A percentile compares a stretch with the other conserved stretches of the same genome.
phyloP scores from a whole-genome alignment of 2,888 invertebrate species.

The Oxytorus armatus region DNA sequence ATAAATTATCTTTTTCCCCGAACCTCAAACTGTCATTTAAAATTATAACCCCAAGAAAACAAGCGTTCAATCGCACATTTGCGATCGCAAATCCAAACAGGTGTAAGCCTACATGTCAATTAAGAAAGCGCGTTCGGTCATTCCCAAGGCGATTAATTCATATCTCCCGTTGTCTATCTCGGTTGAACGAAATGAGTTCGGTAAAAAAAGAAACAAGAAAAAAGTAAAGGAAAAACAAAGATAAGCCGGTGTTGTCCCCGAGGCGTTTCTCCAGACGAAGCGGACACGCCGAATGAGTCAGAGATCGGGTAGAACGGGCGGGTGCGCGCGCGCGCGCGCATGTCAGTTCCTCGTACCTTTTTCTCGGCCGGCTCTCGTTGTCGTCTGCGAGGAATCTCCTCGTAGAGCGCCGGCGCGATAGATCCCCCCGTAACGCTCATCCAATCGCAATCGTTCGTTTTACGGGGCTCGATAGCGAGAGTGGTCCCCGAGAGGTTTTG shows the following conservation, averaged over 20 bases:
- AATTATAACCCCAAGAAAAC: neutral
- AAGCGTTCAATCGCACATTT: neutral
- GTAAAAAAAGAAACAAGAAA: neutral
- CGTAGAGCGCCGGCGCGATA: slow-evolving; percentile 44
- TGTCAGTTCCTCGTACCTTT: slow-evolving; percentile 19
- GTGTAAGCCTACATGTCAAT: neutral
- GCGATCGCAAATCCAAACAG: neutral
- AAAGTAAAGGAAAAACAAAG: neutral
- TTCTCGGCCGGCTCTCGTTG: slow-evolving; percentile 23
- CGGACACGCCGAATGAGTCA: slow-evolving; percentile 48
- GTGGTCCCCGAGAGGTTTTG: slow-evolving; percentile 10
- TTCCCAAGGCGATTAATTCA: slow-evolving; percentile 4
- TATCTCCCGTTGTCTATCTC: neutral
- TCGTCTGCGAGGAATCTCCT: slow-evolving; percentile 51
- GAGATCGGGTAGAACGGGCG: slow-evolving; percentile 27
- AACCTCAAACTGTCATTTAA: too few species aligned
- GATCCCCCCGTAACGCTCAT: slow-evolving; percentile 45
- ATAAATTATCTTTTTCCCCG: too few species aligned
- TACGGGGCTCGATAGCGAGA: slow-evolving; percentile 52
- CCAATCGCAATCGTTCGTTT: slow-evolving; percentile 52
- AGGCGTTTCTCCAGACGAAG: slow-evolving; percentile 46
- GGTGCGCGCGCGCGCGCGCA: slow-evolving; percentile 13
- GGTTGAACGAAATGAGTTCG: slow-evolving; percentile 2
- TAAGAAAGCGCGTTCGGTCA: slow-evolving; percentile 8
- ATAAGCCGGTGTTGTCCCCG: slow-evolving; percentile 27